Percentiles rank a stretch among this genome's conserved stretches.
These are phyloP conservation scores for Mionectes olivaceus DNA, from an alignment of 2,797 vertebrate genomes.

Conservation along the genomic window DNA sequence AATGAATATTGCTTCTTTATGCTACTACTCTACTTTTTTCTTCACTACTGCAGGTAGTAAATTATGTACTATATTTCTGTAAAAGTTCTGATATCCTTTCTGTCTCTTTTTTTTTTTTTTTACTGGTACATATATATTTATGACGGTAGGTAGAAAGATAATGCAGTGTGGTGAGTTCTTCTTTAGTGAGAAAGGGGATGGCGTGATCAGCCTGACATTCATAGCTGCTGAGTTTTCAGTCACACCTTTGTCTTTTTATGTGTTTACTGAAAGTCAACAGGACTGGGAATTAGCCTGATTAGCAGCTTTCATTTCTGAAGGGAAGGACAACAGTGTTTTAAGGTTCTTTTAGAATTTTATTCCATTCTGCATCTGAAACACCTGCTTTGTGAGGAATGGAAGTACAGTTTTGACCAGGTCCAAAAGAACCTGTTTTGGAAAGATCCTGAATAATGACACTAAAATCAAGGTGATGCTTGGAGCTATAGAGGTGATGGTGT, in stretches of 20 bases:
- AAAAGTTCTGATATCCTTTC: not conserved
- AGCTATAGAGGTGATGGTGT: not conserved
- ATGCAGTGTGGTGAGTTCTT: not conserved
- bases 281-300: not conserved
- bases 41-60: not conserved
- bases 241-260: not conserved
- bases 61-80: not conserved
- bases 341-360: not conserved
- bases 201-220: not conserved
- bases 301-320: not conserved
- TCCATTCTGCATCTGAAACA: not conserved
- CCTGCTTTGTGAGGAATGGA: not conserved
- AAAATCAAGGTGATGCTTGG: not conserved
- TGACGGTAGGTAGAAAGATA: not conserved
- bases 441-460: not conserved
- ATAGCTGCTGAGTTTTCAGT: not conserved
- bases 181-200: not conserved
- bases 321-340: not conserved
- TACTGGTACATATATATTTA: not conserved
- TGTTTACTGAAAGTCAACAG: not conserved
- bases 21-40: not conserved
- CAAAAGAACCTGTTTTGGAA: not conserved
- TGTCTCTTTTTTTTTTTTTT: not conserved
- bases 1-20: slow-evolving; percentile 9
- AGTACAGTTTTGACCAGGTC: not conserved